These are phyloP conservation scores for Drosophila barbarae DNA, from an alignment of 2,888 invertebrate genomes.

Conservation along the genomic window DNA sequence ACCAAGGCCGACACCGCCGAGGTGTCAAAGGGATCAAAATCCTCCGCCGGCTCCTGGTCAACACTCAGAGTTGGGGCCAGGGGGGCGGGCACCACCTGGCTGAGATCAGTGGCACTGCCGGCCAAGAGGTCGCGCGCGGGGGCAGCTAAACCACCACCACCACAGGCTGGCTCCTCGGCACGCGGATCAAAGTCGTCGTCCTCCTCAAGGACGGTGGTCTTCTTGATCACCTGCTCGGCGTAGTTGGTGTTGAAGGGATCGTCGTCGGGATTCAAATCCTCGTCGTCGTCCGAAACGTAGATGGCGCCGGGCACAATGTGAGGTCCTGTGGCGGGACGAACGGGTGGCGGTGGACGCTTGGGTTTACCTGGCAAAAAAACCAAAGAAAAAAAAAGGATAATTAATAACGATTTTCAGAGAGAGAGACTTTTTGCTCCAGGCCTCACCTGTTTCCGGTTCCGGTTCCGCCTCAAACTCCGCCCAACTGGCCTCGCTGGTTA, in stretches of 20 bases:
- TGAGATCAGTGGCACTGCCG: slow-evolving; percentile 88
- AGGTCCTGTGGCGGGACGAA: slow-evolving; percentile 75
- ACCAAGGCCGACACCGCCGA: slow-evolving; percentile 86
- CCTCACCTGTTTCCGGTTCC: slow-evolving; percentile 40
- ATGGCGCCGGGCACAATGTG: slow-evolving; percentile 75
- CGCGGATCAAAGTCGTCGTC: slow-evolving; percentile 83
- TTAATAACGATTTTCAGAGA: background rate
- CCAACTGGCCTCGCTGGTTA: slow-evolving; percentile 82
- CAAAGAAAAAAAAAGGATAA: background rate
- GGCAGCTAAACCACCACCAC: slow-evolving; percentile 42
- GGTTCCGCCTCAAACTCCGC: slow-evolving; percentile 82
- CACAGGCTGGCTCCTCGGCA: slow-evolving; percentile 81
- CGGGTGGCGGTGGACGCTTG: slow-evolving; percentile 78
- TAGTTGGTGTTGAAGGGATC: slow-evolving; percentile 93
- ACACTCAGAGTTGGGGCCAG: slow-evolving; percentile 83
- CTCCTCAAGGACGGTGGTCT: slow-evolving; percentile 77
- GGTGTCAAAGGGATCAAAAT: slow-evolving; percentile 92
- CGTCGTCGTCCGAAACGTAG: slow-evolving; percentile 80
- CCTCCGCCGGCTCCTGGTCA: slow-evolving; percentile 80
- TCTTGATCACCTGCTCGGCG: slow-evolving; percentile 86
- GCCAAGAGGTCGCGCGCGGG: slow-evolving; percentile 84
- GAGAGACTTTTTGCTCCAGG: background rate
- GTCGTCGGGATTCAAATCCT: slow-evolving; percentile 81
- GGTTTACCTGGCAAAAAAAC: slow-evolving; percentile 66
- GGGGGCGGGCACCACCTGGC: slow-evolving; percentile 85